These are phyloP conservation scores for Ectobius pallidus DNA, from an alignment of 2,888 invertebrate species.

Conservation along the genomic window DNA sequence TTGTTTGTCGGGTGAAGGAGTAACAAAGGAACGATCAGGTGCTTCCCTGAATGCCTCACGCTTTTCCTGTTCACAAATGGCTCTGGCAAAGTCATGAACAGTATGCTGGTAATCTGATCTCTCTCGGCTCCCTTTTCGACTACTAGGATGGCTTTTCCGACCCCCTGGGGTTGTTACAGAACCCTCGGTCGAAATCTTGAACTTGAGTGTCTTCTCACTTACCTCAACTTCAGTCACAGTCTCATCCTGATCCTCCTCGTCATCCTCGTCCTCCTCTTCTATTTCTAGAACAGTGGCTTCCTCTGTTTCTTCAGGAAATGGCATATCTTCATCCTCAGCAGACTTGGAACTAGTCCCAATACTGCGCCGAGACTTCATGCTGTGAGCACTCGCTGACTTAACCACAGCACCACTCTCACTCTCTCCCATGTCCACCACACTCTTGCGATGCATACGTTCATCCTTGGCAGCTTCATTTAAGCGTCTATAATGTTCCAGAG, in stretches of 20 bases:
- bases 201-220: constrained; percentile 74
- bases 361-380: constrained; percentile 62
- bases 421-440: constrained; percentile 55
- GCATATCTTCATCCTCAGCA: constrained; percentile 30
- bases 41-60: constrained; percentile 3
- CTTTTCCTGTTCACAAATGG: constrained; percentile 42
- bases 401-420: constrained; percentile 43
- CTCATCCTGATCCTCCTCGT: constrained; percentile 55
- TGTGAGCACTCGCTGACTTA: constrained; percentile 50
- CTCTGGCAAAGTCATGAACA: constrained; percentile 56
- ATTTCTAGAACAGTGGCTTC: constrained; percentile 6
- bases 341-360: constrained; percentile 55
- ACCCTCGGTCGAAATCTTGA: constrained; percentile 76
- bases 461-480: constrained; percentile 67
- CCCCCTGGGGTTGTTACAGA: constrained; percentile 54
- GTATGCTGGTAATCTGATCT: constrained; percentile 55
- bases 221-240: constrained; percentile 71
- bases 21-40: neutral
- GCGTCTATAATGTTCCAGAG: constrained; percentile 66
- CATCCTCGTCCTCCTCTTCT: constrained; percentile 43
- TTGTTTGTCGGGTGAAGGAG: neutral
- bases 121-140: constrained; percentile 70
- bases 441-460: constrained; percentile 64
- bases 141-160: constrained; percentile 69
- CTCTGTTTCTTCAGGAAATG: neutral